Evolutionary conservation across 2,113 vertebrate species (phyloP).

Genomic region (Nyctereutes procyonoides): DNA sequence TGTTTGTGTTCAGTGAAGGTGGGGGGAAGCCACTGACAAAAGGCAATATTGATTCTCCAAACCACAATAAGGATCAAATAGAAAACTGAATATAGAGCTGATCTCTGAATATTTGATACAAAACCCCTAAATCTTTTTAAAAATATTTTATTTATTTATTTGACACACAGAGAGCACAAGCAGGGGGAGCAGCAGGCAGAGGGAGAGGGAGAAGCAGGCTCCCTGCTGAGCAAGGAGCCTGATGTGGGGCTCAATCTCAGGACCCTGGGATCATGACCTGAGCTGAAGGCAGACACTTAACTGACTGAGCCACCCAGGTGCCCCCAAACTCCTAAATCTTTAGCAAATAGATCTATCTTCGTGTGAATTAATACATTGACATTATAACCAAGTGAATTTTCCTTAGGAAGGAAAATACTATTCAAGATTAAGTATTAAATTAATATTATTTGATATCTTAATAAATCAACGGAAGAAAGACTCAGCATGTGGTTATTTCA

Average conservation of each 20-base stretch:
- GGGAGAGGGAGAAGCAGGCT: too few species aligned
- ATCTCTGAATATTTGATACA: not conserved
- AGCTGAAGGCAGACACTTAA: too few species aligned
- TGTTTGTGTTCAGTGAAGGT: not conserved
- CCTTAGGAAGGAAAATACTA: not conserved
- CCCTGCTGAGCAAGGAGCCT: too few species aligned
- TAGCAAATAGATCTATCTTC: not conserved
- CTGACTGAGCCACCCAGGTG: too few species aligned
- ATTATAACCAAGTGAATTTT: not conserved
- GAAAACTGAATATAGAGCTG: not conserved
- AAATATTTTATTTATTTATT: too few species aligned
- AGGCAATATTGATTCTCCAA: not conserved
- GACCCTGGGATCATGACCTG: too few species aligned
- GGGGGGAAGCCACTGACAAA: not conserved
- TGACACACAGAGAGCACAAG: too few species aligned
- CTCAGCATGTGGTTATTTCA: not conserved
- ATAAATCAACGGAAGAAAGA: conserved; percentile 3
- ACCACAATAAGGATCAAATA: not conserved
- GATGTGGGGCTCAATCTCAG: too few species aligned
- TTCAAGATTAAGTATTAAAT: not conserved
- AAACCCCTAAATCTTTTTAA: not conserved
- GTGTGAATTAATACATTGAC: not conserved
- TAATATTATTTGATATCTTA: not conserved
- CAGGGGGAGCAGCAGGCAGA: too few species aligned
- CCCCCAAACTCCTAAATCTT: not conserved